These are phyloP conservation scores for Ianthella basta DNA, from an alignment of 37 sponge, comb jelly and placozoan genomes.

Conservation along the genomic window DNA sequence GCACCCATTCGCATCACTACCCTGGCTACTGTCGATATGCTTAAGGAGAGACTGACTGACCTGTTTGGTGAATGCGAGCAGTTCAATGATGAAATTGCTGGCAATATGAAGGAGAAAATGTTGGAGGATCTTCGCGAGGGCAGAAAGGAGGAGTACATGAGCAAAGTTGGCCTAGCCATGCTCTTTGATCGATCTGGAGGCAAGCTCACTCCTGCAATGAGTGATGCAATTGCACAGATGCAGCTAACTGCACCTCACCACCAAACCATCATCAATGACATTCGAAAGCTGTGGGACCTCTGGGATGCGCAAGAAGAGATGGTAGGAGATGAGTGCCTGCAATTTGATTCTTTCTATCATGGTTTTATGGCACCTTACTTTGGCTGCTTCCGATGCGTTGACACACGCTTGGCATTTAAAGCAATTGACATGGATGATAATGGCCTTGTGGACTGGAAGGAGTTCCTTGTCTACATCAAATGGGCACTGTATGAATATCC, in stretches of 20 bases:
- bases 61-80: constrained; percentile 65
- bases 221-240: constrained; percentile 45
- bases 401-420: constrained; percentile 57
- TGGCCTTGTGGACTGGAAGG: constrained; percentile 82
- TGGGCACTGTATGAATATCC: constrained; percentile 90
- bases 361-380: constrained; percentile 90
- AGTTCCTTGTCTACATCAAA: constrained; percentile 80
- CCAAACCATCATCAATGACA: constrained; percentile 59
- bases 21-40: constrained; percentile 75
- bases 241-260: constrained; percentile 38
- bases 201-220: constrained; percentile 61
- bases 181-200: constrained; percentile 89
- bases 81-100: constrained; percentile 57
- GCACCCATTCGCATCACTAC: constrained; percentile 70
- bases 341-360: constrained; percentile 83
- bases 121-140: constrained; percentile 61
- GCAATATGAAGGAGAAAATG: constrained; percentile 75
- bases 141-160: constrained; percentile 89
- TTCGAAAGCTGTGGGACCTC: constrained; percentile 70
- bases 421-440: constrained; percentile 86
- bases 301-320: constrained; percentile 65
- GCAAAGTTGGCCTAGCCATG: constrained; percentile 62
- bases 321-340: constrained; percentile 58
- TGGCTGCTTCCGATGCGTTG: constrained; percentile 81
- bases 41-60: constrained; percentile 53